phyloP scores from a whole-genome alignment of 2,113 vertebrate species.

The Neotoma lepida region DNA sequence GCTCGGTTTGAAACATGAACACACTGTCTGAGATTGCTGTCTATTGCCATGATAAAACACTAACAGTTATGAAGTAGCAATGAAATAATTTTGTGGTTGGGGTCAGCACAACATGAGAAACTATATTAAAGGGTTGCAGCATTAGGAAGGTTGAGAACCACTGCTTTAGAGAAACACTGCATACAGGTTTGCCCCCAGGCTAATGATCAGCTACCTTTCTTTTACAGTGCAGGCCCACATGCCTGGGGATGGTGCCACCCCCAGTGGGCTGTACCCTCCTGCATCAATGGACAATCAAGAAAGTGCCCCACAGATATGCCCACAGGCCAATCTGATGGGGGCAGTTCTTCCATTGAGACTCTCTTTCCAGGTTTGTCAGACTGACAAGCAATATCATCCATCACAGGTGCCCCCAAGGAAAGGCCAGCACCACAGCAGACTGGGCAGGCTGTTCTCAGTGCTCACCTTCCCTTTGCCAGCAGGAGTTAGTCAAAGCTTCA shows the following conservation, averaged over 20 bases:
- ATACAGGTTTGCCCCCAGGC: not conserved
- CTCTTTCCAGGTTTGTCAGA: not conserved
- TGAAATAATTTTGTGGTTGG: not conserved
- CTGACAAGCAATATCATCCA: not conserved
- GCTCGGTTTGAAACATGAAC: not conserved
- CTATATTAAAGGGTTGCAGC: not conserved
- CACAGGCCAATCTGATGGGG: not conserved
- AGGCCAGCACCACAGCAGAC: not conserved
- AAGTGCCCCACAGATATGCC: not conserved
- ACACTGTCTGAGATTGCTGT: not conserved
- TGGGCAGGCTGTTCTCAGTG: not conserved
- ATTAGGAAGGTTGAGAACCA: not conserved
- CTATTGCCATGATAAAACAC: not conserved
- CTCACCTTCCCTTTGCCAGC: not conserved
- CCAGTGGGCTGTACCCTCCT: not conserved
- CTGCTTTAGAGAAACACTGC: not conserved
- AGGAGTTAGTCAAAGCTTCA: not conserved
- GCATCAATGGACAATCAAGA: not conserved
- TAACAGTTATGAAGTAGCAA: not conserved
- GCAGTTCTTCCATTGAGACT: not conserved
- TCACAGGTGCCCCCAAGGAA: not conserved
- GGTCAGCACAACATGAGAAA: not conserved
- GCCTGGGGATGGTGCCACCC: not conserved
- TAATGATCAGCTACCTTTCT: not conserved
- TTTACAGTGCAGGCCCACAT: not conserved